A percentile compares a stretch with the other conserved stretches of the same genome.
Conservation (phyloP, 2,888 invertebrate genomes). For the Aradus depressus region DNA sequence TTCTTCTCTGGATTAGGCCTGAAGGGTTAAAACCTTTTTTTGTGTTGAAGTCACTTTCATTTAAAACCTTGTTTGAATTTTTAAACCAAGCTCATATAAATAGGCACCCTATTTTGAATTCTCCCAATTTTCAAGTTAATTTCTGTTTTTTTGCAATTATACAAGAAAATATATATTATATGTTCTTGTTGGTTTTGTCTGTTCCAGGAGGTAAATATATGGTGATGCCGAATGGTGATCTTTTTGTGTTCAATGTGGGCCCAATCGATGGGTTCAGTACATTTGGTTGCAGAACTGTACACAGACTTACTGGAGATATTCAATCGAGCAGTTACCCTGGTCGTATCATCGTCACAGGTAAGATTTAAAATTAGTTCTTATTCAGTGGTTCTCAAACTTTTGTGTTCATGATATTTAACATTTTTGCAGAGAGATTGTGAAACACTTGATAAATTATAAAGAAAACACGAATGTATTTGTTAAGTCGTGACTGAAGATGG, state of each 20-base stretch:
- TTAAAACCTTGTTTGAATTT: too few relatives aligned
- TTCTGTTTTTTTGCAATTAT: background rate
- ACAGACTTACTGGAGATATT: constrained; percentile 61
- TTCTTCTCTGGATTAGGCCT: too few relatives aligned
- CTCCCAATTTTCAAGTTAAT: background rate
- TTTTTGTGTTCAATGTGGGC: constrained; percentile 70
- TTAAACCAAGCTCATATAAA: too few relatives aligned
- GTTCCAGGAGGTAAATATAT: constrained; percentile 53
- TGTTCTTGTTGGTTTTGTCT: constrained; percentile 6
- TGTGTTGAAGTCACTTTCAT: too few relatives aligned
- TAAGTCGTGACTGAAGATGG: too few relatives aligned
- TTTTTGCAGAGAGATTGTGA: background rate
- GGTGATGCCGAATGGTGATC: constrained; percentile 66
- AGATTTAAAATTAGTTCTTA: constrained; percentile 1
- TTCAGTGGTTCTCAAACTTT: background rate
- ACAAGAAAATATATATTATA: background rate
- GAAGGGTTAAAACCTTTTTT: too few relatives aligned
- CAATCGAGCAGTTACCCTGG: constrained; percentile 59
- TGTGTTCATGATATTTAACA: background rate
- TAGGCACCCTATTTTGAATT: too few relatives aligned
- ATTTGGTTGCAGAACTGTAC: constrained; percentile 71
- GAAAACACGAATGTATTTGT: too few relatives aligned
- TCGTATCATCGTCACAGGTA: constrained; percentile 51
- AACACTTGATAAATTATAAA: too few relatives aligned
- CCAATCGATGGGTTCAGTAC: constrained; percentile 65